Conservation (phyloP, 2,888 invertebrate genomes). For the Cryptocheilus praepositus region DNA sequence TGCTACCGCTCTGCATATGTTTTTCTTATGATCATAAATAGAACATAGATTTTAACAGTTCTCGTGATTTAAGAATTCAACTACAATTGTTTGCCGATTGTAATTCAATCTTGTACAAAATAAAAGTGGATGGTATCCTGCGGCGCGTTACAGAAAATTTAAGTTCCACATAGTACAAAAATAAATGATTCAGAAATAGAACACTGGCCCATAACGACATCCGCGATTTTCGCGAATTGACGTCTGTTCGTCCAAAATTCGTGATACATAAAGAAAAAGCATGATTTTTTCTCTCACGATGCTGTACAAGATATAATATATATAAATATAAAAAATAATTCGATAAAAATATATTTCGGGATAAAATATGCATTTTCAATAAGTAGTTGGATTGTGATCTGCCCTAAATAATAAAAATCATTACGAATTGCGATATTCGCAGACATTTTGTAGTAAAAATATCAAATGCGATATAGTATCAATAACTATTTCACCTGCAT, state of each 20-base stretch:
- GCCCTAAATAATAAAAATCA: constrained; percentile 37
- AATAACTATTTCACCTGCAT: constrained; percentile 48
- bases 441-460: constrained; percentile 47
- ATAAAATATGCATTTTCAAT: constrained; percentile 54
- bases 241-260: constrained; percentile 37
- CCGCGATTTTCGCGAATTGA: constrained; percentile 36
- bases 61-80: constrained; percentile 13
- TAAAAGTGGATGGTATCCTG: constrained; percentile 45
- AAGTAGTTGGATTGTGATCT: constrained; percentile 40
- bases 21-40: constrained; percentile 60
- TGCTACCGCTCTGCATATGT: constrained; percentile 64
- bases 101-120: constrained; percentile 52
- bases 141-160: constrained; percentile 59
- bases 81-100: constrained; percentile 25
- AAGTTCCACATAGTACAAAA: constrained; percentile 67
- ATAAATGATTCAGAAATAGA: constrained; percentile 66
- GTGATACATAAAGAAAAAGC: constrained; percentile 39
- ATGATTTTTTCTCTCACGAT: constrained; percentile 18
- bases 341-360: constrained; percentile 52
- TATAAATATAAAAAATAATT: constrained; percentile 60
- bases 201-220: constrained; percentile 41
- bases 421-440: constrained; percentile 41
- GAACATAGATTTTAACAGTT: constrained; percentile 42
- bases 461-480: constrained; percentile 45
- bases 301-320: constrained; percentile 37